These are phyloP conservation scores for Abrostola triplasia DNA, from an alignment of 2,888 invertebrate genomes.

Conservation along the genomic window DNA sequence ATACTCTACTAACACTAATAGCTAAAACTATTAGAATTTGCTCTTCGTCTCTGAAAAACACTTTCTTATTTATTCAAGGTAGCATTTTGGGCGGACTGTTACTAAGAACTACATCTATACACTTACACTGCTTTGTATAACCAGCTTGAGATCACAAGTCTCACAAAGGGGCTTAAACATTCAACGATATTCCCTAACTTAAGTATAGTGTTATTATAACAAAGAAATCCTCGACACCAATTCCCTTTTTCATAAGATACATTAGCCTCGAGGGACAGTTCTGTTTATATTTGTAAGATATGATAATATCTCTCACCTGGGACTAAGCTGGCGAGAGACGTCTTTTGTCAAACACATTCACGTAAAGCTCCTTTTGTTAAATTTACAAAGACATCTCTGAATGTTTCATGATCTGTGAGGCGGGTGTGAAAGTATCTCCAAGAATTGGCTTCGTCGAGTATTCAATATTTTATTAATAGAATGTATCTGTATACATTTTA, in stretches of 20 bases:
- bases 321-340: constrained; percentile 20
- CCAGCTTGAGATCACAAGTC: not conserved
- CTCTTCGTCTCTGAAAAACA: too few relatives aligned
- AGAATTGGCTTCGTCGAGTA: too few relatives aligned
- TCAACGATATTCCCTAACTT: not conserved
- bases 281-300: constrained; percentile 51
- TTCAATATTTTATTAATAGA: too few relatives aligned
- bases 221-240: constrained; percentile 26
- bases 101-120: too few relatives aligned
- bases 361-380: constrained; percentile 35
- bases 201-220: constrained; percentile 15
- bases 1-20: too few relatives aligned
- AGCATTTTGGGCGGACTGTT: too few relatives aligned
- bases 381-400: constrained; percentile 27
- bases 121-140: too few relatives aligned
- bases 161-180: not conserved
- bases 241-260: constrained; percentile 33
- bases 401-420: constrained; percentile 8
- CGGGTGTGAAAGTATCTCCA: not conserved
- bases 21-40: too few relatives aligned
- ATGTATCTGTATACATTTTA: too few relatives aligned
- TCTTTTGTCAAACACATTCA: constrained; percentile 32
- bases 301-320: constrained; percentile 42
- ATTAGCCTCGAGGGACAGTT: constrained; percentile 28
- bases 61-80: too few relatives aligned